These are phyloP conservation scores for Pogonus chalceus DNA, from an alignment of 1,140 invertebrate species.

Conservation along the genomic window DNA sequence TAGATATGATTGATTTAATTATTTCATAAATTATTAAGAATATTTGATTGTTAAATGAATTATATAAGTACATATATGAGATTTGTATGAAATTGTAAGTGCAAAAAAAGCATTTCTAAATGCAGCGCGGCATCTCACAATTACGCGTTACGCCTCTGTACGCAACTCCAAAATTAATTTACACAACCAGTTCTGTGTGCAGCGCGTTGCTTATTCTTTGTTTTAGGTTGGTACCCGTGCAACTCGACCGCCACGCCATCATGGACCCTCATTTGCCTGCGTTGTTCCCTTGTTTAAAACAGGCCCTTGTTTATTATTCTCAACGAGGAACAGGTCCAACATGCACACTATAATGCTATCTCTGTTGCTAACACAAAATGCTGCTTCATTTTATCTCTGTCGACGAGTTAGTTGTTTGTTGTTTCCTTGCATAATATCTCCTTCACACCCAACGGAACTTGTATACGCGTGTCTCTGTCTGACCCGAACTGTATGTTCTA, in stretches of 20 bases:
- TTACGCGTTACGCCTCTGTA: conserved; percentile 6
- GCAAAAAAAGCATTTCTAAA: no score
- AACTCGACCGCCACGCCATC: neutral
- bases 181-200: conserved; percentile 29
- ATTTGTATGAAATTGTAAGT: no score
- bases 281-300: conserved; percentile 27
- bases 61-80: no score
- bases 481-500: neutral
- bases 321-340: conserved; percentile 15
- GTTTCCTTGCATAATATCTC: no score
- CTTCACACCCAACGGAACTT: no score
- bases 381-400: neutral
- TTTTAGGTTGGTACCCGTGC: conserved; percentile 26
- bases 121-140: neutral
- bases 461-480: neutral
- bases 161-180: conserved; percentile 28
- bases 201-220: conserved; percentile 23
- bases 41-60: no score
- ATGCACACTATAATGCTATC: neutral
- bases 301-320: conserved; percentile 29
- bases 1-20: no score
- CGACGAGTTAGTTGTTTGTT: no score
- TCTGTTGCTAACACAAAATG: neutral
- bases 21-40: no score
- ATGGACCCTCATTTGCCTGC: conserved; percentile 11